These are phyloP conservation scores for Arizona elegans DNA, from an alignment of 2,113 vertebrate species.

Conservation along the genomic window DNA sequence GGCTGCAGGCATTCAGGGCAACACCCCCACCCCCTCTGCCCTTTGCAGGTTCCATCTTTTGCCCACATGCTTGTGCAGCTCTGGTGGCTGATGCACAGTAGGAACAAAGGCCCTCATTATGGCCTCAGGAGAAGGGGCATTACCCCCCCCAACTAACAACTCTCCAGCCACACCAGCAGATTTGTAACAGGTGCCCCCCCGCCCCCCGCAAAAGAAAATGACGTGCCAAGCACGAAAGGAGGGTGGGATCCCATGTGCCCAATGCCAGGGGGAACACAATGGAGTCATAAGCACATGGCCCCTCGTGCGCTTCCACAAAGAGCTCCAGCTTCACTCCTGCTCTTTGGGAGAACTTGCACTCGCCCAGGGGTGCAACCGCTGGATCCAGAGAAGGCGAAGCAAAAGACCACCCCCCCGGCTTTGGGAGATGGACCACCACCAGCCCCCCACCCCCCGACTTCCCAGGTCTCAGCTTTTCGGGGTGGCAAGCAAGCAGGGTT, in stretches of 20 bases:
- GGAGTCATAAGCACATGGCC: too few species aligned
- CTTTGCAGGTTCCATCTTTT: neutral
- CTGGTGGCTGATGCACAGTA: neutral
- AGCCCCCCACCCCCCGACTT: neutral
- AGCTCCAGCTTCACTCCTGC: too few species aligned
- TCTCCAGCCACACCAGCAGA: neutral
- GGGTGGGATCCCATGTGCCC: neutral
- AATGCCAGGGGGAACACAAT: neutral
- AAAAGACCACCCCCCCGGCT: too few species aligned
- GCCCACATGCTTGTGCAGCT: neutral
- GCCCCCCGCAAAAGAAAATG: neutral
- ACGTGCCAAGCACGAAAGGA: neutral
- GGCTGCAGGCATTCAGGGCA: neutral
- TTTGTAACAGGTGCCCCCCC: neutral
- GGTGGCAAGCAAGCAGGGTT: too few species aligned
- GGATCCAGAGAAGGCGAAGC: neutral
- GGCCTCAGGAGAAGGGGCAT: neutral
- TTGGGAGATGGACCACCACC: too few species aligned
- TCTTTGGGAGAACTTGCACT: neutral
- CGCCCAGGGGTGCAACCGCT: neutral
- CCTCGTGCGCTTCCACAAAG: too few species aligned
- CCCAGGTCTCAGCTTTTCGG: neutral
- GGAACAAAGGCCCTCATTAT: neutral
- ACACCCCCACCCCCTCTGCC: too few species aligned
- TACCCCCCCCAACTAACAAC: neutral